Evolutionary conservation across 2,797 vertebrate species (phyloP).

Genomic region (Poeciliopsis paucimaculata): DNA sequence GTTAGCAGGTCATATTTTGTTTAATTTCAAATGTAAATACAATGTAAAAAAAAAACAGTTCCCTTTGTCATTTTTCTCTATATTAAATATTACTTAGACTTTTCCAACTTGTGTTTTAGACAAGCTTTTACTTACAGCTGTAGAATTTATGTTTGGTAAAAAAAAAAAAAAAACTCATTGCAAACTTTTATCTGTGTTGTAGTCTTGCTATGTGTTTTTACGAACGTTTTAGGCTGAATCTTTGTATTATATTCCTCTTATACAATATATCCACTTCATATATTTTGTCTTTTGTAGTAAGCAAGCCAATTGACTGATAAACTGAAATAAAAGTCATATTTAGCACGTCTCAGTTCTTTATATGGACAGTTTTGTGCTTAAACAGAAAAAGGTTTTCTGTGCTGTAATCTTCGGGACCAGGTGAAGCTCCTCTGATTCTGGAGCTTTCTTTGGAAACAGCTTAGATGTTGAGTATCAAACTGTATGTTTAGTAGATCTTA

Average conservation of each 20-base stretch:
- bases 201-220: not conserved
- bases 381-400: too few relatives aligned
- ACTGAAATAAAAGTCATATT: not conserved
- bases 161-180: not conserved
- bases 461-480: slow-evolving; percentile 84
- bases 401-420: not conserved
- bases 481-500: slow-evolving; percentile 68
- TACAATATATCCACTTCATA: not conserved
- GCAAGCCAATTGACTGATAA: not conserved
- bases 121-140: not conserved
- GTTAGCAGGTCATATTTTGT: not conserved
- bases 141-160: not conserved
- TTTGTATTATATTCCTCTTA: not conserved
- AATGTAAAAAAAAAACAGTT: not conserved
- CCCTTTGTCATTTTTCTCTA: not conserved
- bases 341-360: not conserved
- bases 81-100: not conserved
- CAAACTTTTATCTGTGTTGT: not conserved
- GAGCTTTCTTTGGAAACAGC: slow-evolving; percentile 57
- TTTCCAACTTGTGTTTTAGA: not conserved
- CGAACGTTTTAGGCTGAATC: not conserved
- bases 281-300: not conserved
- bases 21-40: not conserved
- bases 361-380: not conserved
- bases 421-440: not conserved